Conservation (phyloP, 2,797 vertebrate species). For the Sebastes nivosus region DNA sequence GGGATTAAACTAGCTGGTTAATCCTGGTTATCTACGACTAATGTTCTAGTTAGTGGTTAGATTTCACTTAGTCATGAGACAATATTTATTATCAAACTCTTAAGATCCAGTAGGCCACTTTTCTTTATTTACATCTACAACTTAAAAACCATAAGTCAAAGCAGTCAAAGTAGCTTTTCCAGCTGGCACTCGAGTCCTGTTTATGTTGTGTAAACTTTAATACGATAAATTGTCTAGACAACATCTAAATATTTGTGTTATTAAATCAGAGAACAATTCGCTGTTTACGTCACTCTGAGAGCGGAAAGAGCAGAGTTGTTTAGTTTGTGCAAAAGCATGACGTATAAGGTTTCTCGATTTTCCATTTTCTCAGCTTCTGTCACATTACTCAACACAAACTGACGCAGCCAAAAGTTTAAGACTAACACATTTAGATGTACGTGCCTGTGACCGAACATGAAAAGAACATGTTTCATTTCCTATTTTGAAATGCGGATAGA, state of each 20-base stretch:
- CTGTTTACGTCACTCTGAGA: not conserved
- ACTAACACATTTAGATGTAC: not conserved
- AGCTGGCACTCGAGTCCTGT: not conserved
- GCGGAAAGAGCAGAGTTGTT: not conserved
- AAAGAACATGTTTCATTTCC: not conserved
- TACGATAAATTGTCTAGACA: not conserved
- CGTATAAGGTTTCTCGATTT: not conserved
- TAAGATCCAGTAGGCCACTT: slow-evolving; percentile 43
- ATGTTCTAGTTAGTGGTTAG: slow-evolving; percentile 52
- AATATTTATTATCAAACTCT: not conserved
- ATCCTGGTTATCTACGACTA: slow-evolving; percentile 16
- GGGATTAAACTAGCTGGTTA: slow-evolving; percentile 26
- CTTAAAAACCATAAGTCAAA: not conserved
- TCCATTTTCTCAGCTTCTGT: not conserved
- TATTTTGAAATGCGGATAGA: not conserved
- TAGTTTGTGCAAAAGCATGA: not conserved
- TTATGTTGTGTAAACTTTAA: not conserved
- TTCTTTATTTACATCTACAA: not conserved
- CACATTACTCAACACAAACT: too few species aligned
- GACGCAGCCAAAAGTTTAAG: not conserved
- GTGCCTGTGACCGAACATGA: not conserved
- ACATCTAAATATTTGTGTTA: not conserved
- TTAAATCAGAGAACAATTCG: not conserved
- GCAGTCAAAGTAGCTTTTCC: not conserved
- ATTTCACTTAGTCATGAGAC: not conserved